Percentiles rank a stretch among this genome's conserved stretches.
Conservation (phyloP, 1,140 invertebrate species). For the Planococcus citri region DNA sequence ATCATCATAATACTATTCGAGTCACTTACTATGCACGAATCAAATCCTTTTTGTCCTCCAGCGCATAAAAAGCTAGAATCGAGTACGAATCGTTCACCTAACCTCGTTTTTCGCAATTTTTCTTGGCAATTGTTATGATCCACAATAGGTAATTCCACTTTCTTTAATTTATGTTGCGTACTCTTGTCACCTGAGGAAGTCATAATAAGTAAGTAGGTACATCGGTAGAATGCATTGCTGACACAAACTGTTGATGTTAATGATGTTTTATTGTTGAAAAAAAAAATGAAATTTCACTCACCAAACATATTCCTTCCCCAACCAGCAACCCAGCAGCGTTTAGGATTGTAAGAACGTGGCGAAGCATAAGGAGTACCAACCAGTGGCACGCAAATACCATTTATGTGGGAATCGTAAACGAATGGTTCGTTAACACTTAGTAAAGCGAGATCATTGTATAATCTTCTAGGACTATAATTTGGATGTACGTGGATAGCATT, state of each 20-base stretch:
- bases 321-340: slow-evolving; percentile 44
- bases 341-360: slow-evolving; percentile 29
- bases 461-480: slow-evolving; percentile 31
- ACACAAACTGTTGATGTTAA: too few species aligned
- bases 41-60: slow-evolving; percentile 47
- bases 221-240: too few species aligned
- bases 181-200: slow-evolving; percentile 21
- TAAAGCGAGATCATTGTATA: slow-evolving; percentile 39
- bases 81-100: slow-evolving; percentile 47
- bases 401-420: slow-evolving; percentile 34
- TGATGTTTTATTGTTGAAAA: background rate
- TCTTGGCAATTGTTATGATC: slow-evolving; percentile 41
- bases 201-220: too few species aligned
- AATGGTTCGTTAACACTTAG: slow-evolving; percentile 33
- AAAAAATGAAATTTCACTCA: slow-evolving; percentile 27
- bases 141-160: slow-evolving; percentile 51
- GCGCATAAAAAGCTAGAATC: slow-evolving; percentile 57
- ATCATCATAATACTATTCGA: too few species aligned
- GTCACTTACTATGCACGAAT: slow-evolving; percentile 53
- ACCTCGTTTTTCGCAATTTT: slow-evolving; percentile 41
- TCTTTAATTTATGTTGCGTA: slow-evolving; percentile 39
- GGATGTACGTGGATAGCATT: slow-evolving; percentile 33
- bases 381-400: slow-evolving; percentile 39
- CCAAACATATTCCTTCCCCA: slow-evolving; percentile 53
- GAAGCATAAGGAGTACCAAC: slow-evolving; percentile 23